These are phyloP conservation scores for Clarias gariepinus DNA, from an alignment of 2,113 vertebrate species.

Conservation along the genomic window DNA sequence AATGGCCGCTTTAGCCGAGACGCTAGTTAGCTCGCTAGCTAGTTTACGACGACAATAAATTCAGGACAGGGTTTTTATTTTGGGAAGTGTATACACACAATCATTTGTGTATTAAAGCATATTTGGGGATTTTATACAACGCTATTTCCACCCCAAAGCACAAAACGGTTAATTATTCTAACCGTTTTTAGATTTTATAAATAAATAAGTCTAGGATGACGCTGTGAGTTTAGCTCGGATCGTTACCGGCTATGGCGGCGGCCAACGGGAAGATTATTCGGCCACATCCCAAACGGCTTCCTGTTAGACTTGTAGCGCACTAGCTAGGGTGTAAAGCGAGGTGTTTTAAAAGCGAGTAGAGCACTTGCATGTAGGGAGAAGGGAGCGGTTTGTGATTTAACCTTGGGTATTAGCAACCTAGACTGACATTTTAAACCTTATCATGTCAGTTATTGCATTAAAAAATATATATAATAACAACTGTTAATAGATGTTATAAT, in stretches of 20 bases:
- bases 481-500: background rate
- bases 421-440: background rate
- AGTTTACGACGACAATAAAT: slow-evolving; percentile 39
- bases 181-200: background rate
- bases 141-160: background rate
- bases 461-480: background rate
- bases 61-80: background rate
- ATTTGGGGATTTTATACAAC: background rate
- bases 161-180: background rate
- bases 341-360: background rate
- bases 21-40: slow-evolving; percentile 41
- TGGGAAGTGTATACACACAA: background rate
- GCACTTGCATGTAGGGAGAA: background rate
- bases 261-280: slow-evolving; percentile 36
- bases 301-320: background rate
- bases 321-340: background rate
- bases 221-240: slow-evolving; percentile 33
- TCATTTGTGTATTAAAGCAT: background rate
- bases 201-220: slow-evolving; percentile 29
- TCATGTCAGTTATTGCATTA: background rate
- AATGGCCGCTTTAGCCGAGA: slow-evolving; percentile 35
- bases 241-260: slow-evolving; percentile 49
- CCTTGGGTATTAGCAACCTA: background rate
- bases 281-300: background rate
- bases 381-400: slow-evolving; percentile 8